Percentiles rank a stretch among this genome's conserved stretches.
These are phyloP conservation scores for Antennarius striatus DNA, from an alignment of 2,113 vertebrate species.

Conservation along the genomic window DNA sequence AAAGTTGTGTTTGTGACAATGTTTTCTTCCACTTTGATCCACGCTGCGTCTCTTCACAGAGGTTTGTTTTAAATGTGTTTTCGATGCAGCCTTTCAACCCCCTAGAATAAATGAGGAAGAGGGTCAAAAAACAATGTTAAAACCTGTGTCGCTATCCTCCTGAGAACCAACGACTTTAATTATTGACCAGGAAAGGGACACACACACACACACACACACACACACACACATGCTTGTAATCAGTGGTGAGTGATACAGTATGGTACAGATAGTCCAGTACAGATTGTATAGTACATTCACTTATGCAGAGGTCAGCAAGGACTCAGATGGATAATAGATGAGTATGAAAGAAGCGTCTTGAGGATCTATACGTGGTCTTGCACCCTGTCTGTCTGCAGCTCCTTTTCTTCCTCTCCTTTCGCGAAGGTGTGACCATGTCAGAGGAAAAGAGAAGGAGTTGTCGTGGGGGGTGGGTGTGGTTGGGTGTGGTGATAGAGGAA, in stretches of 20 bases:
- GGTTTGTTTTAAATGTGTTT: neutral
- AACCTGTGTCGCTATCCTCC: slow-evolving; percentile 18
- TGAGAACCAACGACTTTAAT: slow-evolving; percentile 53
- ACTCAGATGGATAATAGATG: slow-evolving; percentile 74
- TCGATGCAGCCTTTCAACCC: neutral
- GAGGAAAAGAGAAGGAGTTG: slow-evolving; percentile 19
- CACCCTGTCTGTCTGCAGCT: slow-evolving; percentile 6
- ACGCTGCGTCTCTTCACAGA: neutral
- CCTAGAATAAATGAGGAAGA: slow-evolving; percentile 15
- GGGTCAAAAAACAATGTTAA: slow-evolving; percentile 5
- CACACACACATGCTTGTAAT: neutral
- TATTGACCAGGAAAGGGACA: slow-evolving; percentile 56
- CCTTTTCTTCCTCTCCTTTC: slow-evolving; percentile 20
- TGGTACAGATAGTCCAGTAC: neutral
- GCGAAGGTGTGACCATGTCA: slow-evolving; percentile 2
- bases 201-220: slow-evolving; percentile 18
- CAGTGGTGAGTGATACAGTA: slow-evolving; percentile 45
- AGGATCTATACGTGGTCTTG: slow-evolving; percentile 46
- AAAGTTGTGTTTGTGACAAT: slow-evolving; percentile 3
- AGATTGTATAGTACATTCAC: slow-evolving; percentile 22
- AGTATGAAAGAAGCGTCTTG: slow-evolving; percentile 45
- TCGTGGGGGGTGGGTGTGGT: neutral
- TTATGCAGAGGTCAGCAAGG: slow-evolving; percentile 56
- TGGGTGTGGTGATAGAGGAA: neutral
- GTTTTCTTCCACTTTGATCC: slow-evolving; percentile 5